Conservation (phyloP, 1,140 invertebrate genomes). For the Brachionus asplanchnoidis region DNA sequence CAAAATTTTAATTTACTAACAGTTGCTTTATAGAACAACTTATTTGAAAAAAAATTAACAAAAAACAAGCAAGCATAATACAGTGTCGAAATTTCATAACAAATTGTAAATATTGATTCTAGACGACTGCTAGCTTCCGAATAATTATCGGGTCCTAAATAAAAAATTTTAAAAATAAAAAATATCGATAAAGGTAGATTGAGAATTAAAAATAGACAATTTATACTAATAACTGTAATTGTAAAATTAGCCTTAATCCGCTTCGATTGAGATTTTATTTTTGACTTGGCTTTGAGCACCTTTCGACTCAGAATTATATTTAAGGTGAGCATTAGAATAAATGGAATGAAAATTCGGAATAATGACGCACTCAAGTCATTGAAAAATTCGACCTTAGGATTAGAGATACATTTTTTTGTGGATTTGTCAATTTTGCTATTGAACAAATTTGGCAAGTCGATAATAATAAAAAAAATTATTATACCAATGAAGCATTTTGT, state of each 20-base stretch:
- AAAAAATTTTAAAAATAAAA: not conserved
- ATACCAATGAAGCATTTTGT: not conserved
- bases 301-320: not conserved
- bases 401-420: not conserved
- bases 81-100: not conserved
- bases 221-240: not conserved
- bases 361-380: not conserved
- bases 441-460: not conserved
- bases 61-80: slow-evolving; percentile 5
- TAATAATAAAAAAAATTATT: not conserved
- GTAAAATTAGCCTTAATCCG: not conserved
- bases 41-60: not conserved
- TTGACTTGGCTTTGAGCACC: not conserved
- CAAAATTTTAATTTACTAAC: not conserved
- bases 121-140: not conserved
- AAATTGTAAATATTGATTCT: not conserved
- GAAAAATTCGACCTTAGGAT: not conserved
- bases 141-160: not conserved
- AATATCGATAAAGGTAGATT: slow-evolving; percentile 21
- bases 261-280: not conserved
- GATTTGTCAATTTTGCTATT: not conserved
- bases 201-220: slow-evolving; percentile 1
- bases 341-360: slow-evolving; percentile 13
- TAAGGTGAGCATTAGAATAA: not conserved
- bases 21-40: not conserved